Evolutionary conservation across 2,888 invertebrate genomes (phyloP).

Genomic region (Sclerodermus sp.): DNA sequence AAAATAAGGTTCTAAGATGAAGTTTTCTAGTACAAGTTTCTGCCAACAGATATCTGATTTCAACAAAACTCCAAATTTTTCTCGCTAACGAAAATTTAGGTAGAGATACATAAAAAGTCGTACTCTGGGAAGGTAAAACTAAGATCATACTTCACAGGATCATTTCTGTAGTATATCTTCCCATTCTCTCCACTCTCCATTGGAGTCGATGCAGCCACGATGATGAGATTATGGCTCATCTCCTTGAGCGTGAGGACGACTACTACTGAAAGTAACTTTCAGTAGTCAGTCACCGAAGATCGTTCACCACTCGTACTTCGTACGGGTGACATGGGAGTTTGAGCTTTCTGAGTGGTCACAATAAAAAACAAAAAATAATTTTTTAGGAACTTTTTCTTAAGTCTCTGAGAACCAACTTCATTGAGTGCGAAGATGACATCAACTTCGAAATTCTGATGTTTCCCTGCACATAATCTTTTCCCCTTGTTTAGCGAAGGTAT

Average conservation of each 20-base stretch:
- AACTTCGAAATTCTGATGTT: no score
- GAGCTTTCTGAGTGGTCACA: slow-evolving; percentile 47
- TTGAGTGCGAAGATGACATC: no score
- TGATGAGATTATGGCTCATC: slow-evolving; percentile 63
- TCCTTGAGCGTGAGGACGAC: slow-evolving; percentile 56
- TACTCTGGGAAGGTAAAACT: neutral
- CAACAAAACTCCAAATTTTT: slow-evolving; percentile 2
- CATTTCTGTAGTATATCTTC: slow-evolving; percentile 71
- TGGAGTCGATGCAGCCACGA: slow-evolving; percentile 62
- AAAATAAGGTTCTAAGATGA: no score
- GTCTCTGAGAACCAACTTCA: no score
- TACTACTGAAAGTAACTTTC: slow-evolving; percentile 24
- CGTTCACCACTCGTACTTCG: slow-evolving; percentile 43
- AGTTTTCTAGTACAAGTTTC: no score
- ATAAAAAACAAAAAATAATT: neutral
- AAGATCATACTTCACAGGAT: slow-evolving; percentile 65
- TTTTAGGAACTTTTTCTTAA: no score
- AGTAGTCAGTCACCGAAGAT: slow-evolving; percentile 47
- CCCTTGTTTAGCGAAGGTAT: no score
- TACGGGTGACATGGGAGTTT: slow-evolving; percentile 35
- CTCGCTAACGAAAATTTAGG: slow-evolving; percentile 10
- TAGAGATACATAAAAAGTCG: slow-evolving; percentile 17
- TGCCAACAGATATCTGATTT: slow-evolving; percentile 20
- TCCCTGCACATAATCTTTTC: no score
- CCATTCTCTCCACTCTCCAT: slow-evolving; percentile 60